Base-by-base conservation (phyloP, 2,797 vertebrate genomes). In the Onychomys leucogaster region DNA sequence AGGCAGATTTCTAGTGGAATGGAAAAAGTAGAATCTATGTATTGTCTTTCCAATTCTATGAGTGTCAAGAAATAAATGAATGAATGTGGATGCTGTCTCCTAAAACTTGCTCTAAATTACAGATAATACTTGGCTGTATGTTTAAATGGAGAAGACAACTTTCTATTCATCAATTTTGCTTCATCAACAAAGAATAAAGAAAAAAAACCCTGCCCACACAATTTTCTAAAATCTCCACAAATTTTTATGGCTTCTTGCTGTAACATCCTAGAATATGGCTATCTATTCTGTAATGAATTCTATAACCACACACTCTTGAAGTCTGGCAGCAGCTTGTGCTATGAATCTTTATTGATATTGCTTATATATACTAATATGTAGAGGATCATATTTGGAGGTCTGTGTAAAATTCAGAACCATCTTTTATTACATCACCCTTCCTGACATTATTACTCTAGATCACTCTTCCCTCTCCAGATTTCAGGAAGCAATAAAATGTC, bases 401-500 rank as follows among this genome's bases (percentile, higher is more conserved):
- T 59, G 57, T 97, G 52, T 94, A 97, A 98, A 98, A 97, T 88
- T 91, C 71, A 85, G 78, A 96, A 49, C 23, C 12, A 12, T 93
- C 91, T 95, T 97, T 97, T 93, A 98, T 95, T 77, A 89, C 37
- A 19, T 69, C 95, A 82, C 49, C 55, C 85, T 94, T 94, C 91
- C 92, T 94, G 92, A 97, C 87, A 96, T 95, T 96, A 97, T 97
- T 77, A 90, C 63, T 96, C 90, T 93, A 93, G 34, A 98, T 95
- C 77, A 97, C 86, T 84, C 52, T 91, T 95, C 61, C 25, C 71
- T 93, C 85, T 97, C 82, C 87, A 96, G 91, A 97, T 97, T 98
- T 98, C 95, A 96, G 37, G 94, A 96, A 98, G 96, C 90, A 96
- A 98, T 98, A 98, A 98, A 97, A 97, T 82, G 95, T 90, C 82